These are phyloP conservation scores for Prionailurus viverrinus DNA, from an alignment of 2,113 vertebrate genomes.

Conservation along the genomic window DNA sequence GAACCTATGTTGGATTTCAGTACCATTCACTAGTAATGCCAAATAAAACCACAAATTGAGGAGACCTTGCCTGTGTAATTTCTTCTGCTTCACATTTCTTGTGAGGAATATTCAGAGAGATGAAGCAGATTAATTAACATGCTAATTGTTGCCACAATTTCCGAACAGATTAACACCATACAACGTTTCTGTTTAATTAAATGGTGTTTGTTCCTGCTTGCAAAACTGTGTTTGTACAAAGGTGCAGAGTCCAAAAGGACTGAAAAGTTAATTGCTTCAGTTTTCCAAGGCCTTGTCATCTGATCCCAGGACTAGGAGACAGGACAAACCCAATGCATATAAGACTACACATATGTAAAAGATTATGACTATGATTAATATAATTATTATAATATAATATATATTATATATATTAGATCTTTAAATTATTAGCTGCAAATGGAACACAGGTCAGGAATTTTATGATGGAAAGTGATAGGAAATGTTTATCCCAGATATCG, in stretches of 20 bases:
- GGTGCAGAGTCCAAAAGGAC: slow-evolving; percentile 67
- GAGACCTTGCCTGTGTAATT: background rate
- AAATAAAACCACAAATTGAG: slow-evolving; percentile 22
- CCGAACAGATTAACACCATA: slow-evolving; percentile 43
- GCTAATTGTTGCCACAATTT: slow-evolving; percentile 68
- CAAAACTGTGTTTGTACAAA: slow-evolving; percentile 67
- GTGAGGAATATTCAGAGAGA: slow-evolving; percentile 30
- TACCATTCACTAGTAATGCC: background rate
- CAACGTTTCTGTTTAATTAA: slow-evolving; percentile 58
- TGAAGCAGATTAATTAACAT: slow-evolving; percentile 71
- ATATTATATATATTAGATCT: background rate
- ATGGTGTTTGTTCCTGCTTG: slow-evolving; percentile 60
- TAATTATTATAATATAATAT: background rate
- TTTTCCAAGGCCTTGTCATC: slow-evolving; percentile 67
- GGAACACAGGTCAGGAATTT: slow-evolving; percentile 40
- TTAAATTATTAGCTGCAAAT: slow-evolving; percentile 34
- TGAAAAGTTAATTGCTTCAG: slow-evolving; percentile 71
- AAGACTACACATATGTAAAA: slow-evolving; percentile 27
- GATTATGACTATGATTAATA: slow-evolving; percentile 7
- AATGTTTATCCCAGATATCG: background rate
- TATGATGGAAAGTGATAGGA: background rate
- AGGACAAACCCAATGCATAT: slow-evolving; percentile 20
- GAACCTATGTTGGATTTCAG: background rate
- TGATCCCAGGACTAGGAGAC: background rate
- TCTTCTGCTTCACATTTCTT: slow-evolving; percentile 39